Conservation (phyloP, 2,113 vertebrate species). For the Sclerurus mexicanus region DNA sequence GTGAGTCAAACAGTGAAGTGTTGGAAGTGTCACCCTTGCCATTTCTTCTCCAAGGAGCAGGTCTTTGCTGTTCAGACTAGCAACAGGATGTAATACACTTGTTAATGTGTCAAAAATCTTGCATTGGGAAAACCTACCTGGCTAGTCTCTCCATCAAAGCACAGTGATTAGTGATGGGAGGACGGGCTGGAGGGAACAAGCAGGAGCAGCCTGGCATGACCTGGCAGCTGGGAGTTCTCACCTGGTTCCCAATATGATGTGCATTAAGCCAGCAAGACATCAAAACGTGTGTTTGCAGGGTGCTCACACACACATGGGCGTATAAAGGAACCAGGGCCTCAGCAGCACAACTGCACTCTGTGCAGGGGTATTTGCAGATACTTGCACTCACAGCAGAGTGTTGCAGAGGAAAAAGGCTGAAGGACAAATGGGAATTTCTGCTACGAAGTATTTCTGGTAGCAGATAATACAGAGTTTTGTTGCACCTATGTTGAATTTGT, state of each 20-base stretch:
- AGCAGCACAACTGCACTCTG: rapidly evolving
- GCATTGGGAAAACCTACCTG: background rate
- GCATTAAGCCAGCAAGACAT: rapidly evolving
- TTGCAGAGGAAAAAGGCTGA: rapidly evolving
- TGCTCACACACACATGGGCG: background rate
- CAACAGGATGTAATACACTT: slow-evolving; percentile 46
- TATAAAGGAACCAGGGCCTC: background rate
- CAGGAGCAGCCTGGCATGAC: background rate
- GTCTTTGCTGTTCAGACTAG: slow-evolving; percentile 33
- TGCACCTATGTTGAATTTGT: background rate
- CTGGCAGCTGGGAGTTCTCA: background rate
- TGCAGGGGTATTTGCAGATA: background rate
- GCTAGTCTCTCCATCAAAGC: background rate
- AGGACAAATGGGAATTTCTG: background rate
- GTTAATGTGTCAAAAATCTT: slow-evolving; percentile 36
- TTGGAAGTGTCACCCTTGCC: background rate
- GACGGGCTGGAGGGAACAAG: background rate
- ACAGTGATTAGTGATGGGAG: background rate
- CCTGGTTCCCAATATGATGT: background rate
- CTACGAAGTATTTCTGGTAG: background rate
- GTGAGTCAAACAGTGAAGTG: background rate
- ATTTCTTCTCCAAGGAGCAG: background rate
- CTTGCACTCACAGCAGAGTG: background rate
- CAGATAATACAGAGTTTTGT: background rate
- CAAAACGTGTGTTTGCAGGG: background rate